phyloP scores from a whole-genome alignment of 2,888 invertebrate genomes.

The Sphaerophoria taeniata region DNA sequence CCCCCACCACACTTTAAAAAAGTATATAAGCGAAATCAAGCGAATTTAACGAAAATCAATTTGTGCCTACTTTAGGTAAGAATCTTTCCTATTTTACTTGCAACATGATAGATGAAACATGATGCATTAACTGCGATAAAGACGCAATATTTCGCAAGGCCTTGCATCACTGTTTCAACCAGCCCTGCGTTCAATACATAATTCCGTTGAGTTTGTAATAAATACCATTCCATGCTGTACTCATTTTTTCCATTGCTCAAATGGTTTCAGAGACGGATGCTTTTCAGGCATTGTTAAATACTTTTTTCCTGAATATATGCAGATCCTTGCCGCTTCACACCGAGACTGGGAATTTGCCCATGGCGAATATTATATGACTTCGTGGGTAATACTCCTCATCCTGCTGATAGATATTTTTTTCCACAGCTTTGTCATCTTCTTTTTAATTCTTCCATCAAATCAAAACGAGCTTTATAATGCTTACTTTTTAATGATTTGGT shows the following conservation, averaged over 20 bases:
- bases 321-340: constrained; percentile 69
- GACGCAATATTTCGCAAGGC: not conserved
- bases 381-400: constrained; percentile 25
- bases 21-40: no score
- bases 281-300: constrained; percentile 74
- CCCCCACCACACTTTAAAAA: no score
- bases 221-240: constrained; percentile 64
- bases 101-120: no score
- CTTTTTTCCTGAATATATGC: constrained; percentile 69
- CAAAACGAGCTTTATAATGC: not conserved
- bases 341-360: constrained; percentile 59
- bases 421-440: constrained; percentile 51
- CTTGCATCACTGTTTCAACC: constrained; percentile 1
- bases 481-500: constrained; percentile 39
- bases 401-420: constrained; percentile 35
- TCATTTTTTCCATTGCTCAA: constrained; percentile 61
- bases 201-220: constrained; percentile 67
- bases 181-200: constrained; percentile 38
- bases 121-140: no score
- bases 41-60: no score
- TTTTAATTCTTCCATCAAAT: not conserved
- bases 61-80: no score
- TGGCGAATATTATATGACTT: constrained; percentile 59
- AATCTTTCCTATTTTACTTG: no score
- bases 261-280: constrained; percentile 70